phyloP scores from a whole-genome alignment of 1,140 invertebrate species.

The Drosophila seguyi region DNA sequence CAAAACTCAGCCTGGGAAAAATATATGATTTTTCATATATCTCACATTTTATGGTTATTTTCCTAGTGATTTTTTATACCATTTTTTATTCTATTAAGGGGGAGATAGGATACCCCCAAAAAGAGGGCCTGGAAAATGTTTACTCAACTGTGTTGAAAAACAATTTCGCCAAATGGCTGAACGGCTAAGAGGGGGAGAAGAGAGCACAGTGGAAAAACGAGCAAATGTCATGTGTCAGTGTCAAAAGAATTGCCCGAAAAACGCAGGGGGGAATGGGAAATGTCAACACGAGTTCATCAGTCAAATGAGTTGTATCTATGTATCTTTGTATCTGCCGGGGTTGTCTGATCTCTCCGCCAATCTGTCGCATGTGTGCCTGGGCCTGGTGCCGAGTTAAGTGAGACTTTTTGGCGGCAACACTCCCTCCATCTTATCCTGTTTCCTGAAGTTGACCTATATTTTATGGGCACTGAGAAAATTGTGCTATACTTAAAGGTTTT shows the following conservation, averaged over 20 bases:
- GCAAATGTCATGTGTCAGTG: constrained; percentile 83
- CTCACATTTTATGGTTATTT: constrained; percentile 31
- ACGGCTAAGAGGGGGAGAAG: constrained; percentile 5
- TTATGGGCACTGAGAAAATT: constrained; percentile 19
- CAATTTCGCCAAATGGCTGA: constrained; percentile 75
- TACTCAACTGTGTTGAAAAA: constrained; percentile 83
- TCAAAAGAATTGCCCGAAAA: constrained; percentile 58
- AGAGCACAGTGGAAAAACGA: constrained; percentile 17
- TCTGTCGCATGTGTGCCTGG: constrained; percentile 22
- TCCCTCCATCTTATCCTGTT: constrained; percentile 26
- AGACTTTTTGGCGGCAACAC: constrained; percentile 58
- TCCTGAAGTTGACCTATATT: constrained; percentile 39
- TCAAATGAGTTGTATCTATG: constrained; percentile 80
- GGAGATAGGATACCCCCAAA: not conserved
- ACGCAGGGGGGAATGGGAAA: constrained; percentile 51
- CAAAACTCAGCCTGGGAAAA: constrained; percentile 3
- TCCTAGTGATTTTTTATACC: constrained; percentile 27
- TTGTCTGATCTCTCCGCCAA: constrained; percentile 28
- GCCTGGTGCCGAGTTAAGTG: constrained; percentile 60
- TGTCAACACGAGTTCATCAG: constrained; percentile 83
- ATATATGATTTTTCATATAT: constrained; percentile 43
- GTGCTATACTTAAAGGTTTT: not conserved
- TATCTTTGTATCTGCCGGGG: constrained; percentile 64
- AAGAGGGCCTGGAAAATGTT: constrained; percentile 59
- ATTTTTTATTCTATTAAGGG: constrained; percentile 56